phyloP scores from a whole-genome alignment of 1,140 invertebrate species.

The Panulirus ornatus region DNA sequence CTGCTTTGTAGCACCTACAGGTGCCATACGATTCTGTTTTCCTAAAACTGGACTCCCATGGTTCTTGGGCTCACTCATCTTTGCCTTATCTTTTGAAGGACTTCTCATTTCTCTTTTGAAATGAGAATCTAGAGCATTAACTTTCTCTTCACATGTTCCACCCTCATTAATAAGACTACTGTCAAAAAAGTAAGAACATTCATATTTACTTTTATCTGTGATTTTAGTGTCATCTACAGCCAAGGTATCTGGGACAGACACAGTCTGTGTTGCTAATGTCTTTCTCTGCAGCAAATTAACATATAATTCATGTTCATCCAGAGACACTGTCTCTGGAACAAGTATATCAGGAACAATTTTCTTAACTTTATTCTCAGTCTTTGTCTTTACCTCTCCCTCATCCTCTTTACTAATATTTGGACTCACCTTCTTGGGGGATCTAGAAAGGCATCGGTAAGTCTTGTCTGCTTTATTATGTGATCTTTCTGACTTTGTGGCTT shows the following conservation, averaged over 20 bases:
- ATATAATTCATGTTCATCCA: constrained; percentile 3
- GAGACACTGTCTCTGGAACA: constrained; percentile 7
- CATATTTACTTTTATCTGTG: background rate
- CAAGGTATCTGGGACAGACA: background rate
- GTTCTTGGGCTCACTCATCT: background rate
- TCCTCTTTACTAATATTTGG: background rate
- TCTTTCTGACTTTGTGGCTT: background rate
- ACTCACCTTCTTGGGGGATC: background rate
- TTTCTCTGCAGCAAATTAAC: background rate
- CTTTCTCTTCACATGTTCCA: background rate
- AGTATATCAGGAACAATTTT: background rate
- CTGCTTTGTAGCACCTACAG: background rate
- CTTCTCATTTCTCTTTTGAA: background rate
- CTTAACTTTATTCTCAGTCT: background rate
- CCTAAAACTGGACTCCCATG: background rate
- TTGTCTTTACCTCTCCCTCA: background rate
- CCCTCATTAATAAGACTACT: background rate
- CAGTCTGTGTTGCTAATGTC: constrained; percentile 1
- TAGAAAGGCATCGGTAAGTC: background rate
- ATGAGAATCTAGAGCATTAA: background rate
- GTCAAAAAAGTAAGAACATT: background rate
- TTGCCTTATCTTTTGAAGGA: background rate
- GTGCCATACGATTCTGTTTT: background rate
- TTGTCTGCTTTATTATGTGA: background rate
- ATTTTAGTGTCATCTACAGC: background rate